These are phyloP conservation scores for Erpetoichthys calabaricus DNA, from an alignment of 2,797 vertebrate genomes.

Conservation along the genomic window DNA sequence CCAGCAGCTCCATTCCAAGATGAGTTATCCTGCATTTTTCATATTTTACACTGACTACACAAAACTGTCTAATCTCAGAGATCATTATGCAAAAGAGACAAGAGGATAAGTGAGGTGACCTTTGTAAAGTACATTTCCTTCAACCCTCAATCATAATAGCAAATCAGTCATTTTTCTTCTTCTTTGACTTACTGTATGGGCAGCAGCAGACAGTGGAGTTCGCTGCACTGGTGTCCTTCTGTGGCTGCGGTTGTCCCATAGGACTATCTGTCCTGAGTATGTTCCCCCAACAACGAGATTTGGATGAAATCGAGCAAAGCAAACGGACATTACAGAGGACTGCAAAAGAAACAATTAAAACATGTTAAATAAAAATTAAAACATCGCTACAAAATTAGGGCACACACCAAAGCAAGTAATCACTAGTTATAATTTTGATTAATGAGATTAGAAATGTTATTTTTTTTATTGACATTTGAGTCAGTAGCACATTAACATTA, in stretches of 20 bases:
- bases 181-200: conserved; percentile 68
- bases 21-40: too few relatives aligned
- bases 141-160: too few relatives aligned
- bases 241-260: conserved; percentile 96
- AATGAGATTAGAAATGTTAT: neutral
- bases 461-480: too few relatives aligned
- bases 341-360: conserved; percentile 29
- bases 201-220: conserved; percentile 86
- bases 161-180: too few relatives aligned
- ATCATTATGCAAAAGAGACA: too few relatives aligned
- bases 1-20: too few relatives aligned
- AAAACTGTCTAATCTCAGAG: too few relatives aligned
- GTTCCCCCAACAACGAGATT: conserved; percentile 90
- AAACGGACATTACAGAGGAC: conserved; percentile 93
- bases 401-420: neutral
- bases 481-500: too few relatives aligned
- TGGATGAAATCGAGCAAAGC: conserved; percentile 91
- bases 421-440: neutral
- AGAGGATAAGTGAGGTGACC: too few relatives aligned
- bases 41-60: too few relatives aligned
- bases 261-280: conserved; percentile 87
- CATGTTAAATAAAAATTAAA: conserved; percentile 1
- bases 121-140: too few relatives aligned
- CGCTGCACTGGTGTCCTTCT: conserved; percentile 87
- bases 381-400: neutral